Evolutionary conservation across 1,140 invertebrate species (phyloP).

Genomic region (Drosophila pseudoobscura): DNA sequence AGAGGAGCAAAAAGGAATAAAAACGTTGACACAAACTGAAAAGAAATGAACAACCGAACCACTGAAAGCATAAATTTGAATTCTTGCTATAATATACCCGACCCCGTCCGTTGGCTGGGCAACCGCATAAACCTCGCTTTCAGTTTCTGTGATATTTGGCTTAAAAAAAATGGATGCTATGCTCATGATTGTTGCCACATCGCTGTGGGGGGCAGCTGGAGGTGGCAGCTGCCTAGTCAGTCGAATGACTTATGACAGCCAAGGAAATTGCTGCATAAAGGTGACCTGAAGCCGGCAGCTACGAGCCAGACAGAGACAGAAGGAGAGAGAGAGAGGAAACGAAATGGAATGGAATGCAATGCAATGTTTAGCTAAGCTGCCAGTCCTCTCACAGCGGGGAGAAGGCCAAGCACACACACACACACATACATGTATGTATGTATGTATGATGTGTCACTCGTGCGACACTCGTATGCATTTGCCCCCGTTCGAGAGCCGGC

Average conservation of each 20-base stretch:
- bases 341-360: conserved; percentile 42
- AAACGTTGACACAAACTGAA: too few species aligned
- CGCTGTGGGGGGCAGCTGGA: conserved; percentile 15
- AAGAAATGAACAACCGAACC: too few species aligned
- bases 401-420: neutral
- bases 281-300: conserved; percentile 28
- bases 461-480: conserved; percentile 12
- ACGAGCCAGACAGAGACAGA: too few species aligned
- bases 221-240: conserved; percentile 58
- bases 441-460: conserved; percentile 49
- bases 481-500: neutral
- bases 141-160: too few species aligned
- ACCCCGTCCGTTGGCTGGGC: too few species aligned
- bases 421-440: too few species aligned
- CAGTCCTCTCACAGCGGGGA: neutral
- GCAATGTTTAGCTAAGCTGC: conserved; percentile 18
- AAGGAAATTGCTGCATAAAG: conserved; percentile 56
- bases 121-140: too few species aligned
- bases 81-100: too few species aligned
- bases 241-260: conserved; percentile 61
- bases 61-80: too few species aligned
- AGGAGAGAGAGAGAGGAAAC: conserved; percentile 22
- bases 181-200: neutral
- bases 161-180: neutral
- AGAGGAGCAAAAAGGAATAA: too few species aligned